Evolutionary conservation across 2,797 vertebrate genomes (phyloP).

Genomic region (Typhlichthys subterraneus): DNA sequence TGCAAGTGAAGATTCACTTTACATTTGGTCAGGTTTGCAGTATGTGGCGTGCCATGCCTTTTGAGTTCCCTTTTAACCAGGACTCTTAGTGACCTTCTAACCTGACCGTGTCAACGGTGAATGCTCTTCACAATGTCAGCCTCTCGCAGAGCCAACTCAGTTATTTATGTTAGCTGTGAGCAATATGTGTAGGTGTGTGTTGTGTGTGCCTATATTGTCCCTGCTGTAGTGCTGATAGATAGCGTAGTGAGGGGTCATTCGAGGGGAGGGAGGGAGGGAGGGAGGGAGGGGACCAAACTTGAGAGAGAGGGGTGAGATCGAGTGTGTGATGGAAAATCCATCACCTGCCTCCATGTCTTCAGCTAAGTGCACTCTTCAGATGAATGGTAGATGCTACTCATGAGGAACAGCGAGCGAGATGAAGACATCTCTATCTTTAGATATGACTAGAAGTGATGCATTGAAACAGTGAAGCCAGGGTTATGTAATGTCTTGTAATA

Average conservation of each 20-base stretch:
- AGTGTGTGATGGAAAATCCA: too few relatives aligned
- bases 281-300: conserved; percentile 18
- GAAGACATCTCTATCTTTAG: conserved; percentile 57
- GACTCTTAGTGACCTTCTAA: neutral
- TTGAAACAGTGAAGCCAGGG: too few relatives aligned
- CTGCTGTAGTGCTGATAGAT: conserved; percentile 47
- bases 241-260: conserved; percentile 51
- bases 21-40: neutral
- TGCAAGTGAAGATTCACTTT: neutral
- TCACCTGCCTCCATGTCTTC: too few relatives aligned
- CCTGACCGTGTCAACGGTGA: neutral
- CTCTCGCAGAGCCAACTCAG: conserved; percentile 13
- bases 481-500: too few relatives aligned
- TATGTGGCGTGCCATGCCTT: too few relatives aligned
- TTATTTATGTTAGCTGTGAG: conserved; percentile 14
- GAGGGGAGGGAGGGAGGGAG: conserved; percentile 36
- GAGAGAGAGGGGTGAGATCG: too few relatives aligned
- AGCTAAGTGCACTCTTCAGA: too few relatives aligned
- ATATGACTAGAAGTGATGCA: conserved; percentile 43
- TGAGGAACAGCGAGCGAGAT: conserved; percentile 26
- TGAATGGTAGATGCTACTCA: too few relatives aligned
- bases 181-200: conserved; percentile 24
- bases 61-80: neutral
- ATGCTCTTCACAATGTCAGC: conserved; percentile 9
- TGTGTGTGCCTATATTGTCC: conserved; percentile 21